Evolutionary conservation across 2,113 vertebrate genomes (phyloP).

Genomic region (Monarcha castaneiventris): DNA sequence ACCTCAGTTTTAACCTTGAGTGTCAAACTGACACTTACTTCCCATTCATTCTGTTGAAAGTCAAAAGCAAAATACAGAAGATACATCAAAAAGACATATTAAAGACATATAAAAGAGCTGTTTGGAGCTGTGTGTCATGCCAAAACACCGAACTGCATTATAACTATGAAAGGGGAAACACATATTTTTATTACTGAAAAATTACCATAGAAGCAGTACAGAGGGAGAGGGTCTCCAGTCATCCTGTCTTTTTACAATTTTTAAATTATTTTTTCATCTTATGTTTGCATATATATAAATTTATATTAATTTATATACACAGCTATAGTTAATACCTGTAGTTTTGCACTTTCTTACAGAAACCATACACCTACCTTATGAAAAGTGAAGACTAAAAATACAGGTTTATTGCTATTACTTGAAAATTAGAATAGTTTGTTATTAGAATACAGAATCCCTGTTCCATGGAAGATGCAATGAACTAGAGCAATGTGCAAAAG

Average conservation of each 20-base stretch:
- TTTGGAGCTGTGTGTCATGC: background rate
- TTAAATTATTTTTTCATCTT: background rate
- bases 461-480: background rate
- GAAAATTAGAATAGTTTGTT: background rate
- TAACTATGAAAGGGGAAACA: background rate
- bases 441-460: background rate
- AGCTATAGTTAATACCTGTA: background rate
- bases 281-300: background rate
- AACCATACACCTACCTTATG: rapidly evolving
- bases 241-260: background rate
- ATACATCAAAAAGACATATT: background rate
- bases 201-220: background rate
- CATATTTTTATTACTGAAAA: background rate
- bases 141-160: background rate
- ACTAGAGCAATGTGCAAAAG: background rate
- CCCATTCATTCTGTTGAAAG: background rate
- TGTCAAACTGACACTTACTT: background rate
- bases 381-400: background rate
- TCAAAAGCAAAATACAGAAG: background rate
- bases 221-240: background rate
- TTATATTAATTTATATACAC: background rate
- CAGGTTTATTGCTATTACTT: background rate
- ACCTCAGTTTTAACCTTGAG: background rate
- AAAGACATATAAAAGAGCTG: background rate
- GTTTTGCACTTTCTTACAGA: background rate